These are phyloP conservation scores for Xylota sylvarum DNA, from an alignment of 2,888 invertebrate genomes.

Conservation along the genomic window DNA sequence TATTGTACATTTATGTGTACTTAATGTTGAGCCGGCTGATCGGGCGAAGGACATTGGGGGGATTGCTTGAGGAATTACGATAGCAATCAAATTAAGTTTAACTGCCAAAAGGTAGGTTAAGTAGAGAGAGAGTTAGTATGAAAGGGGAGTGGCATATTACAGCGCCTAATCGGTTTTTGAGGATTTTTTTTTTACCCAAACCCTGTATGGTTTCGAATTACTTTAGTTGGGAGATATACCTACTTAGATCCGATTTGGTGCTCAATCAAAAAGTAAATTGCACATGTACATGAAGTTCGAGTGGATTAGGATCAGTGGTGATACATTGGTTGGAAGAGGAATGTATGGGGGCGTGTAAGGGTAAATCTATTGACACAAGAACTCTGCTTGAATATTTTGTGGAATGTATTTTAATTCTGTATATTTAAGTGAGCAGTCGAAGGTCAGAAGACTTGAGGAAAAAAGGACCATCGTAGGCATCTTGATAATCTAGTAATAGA, in stretches of 20 bases:
- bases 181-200: conserved; percentile 28
- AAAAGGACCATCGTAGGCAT: no score
- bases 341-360: no score
- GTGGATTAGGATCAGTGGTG: conserved; percentile 25
- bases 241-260: conserved; percentile 48
- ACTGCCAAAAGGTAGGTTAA: conserved; percentile 75
- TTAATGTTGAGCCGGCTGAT: conserved; percentile 70
- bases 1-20: conserved; percentile 60
- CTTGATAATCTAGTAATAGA: no score
- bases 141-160: conserved; percentile 42
- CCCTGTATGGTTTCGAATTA: conserved; percentile 31
- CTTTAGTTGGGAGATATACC: conserved; percentile 39
- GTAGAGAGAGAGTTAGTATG: conserved; percentile 19
- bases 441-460: no score
- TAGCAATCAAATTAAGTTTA: conserved; percentile 78
- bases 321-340: neutral
- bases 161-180: conserved; percentile 64
- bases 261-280: conserved; percentile 52
- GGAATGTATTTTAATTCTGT: no score
- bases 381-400: no score
- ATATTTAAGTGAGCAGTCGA: no score
- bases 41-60: conserved; percentile 24
- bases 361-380: no score
- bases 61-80: conserved; percentile 63
- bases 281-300: conserved; percentile 37